A percentile compares a stretch with the other conserved stretches of the same genome.
These are phyloP conservation scores for Eilema griseolum DNA, from an alignment of 2,888 invertebrate genomes.

Conservation along the genomic window DNA sequence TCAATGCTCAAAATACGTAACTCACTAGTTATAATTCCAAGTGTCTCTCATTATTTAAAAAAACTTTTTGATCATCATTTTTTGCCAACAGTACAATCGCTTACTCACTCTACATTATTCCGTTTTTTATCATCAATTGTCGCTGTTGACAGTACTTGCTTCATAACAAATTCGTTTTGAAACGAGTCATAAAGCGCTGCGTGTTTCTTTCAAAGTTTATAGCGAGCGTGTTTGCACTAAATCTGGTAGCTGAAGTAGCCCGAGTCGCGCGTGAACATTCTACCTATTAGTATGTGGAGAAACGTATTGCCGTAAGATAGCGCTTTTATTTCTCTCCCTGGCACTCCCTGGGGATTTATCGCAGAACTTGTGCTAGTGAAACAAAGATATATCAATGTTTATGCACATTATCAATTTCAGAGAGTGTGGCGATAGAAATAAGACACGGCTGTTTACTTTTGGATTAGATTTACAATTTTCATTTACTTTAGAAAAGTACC, in stretches of 20 bases:
- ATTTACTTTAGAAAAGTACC: not conserved
- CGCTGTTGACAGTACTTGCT: not conserved
- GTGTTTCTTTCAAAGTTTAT: slow-evolving; percentile 59
- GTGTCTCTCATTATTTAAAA: too few species aligned
- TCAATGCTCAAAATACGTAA: too few species aligned
- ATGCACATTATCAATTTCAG: slow-evolving; percentile 30
- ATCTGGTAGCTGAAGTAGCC: slow-evolving; percentile 57
- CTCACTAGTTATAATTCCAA: too few species aligned
- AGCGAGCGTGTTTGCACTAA: slow-evolving; percentile 60
- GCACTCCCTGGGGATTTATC: slow-evolving; percentile 64
- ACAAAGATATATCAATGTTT: slow-evolving; percentile 54
- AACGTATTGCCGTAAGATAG: slow-evolving; percentile 71
- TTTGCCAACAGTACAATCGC: not conserved
- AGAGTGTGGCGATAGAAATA: slow-evolving; percentile 21
- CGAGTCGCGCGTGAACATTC: slow-evolving; percentile 48
- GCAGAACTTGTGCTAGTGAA: slow-evolving; percentile 52
- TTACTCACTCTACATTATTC: not conserved
- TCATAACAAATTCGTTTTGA: slow-evolving; percentile 22
- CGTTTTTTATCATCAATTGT: not conserved
- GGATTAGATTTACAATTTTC: not conserved
- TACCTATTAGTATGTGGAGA: slow-evolving; percentile 63
- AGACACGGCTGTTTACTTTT: not conserved
- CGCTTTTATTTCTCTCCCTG: slow-evolving; percentile 67
- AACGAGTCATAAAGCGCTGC: slow-evolving; percentile 38
- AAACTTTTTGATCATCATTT: too few species aligned